A percentile compares a stretch with the other conserved stretches of the same genome.
These are phyloP conservation scores for Struthidea cinerea DNA, from an alignment of 2,113 vertebrate species.

Conservation along the genomic window DNA sequence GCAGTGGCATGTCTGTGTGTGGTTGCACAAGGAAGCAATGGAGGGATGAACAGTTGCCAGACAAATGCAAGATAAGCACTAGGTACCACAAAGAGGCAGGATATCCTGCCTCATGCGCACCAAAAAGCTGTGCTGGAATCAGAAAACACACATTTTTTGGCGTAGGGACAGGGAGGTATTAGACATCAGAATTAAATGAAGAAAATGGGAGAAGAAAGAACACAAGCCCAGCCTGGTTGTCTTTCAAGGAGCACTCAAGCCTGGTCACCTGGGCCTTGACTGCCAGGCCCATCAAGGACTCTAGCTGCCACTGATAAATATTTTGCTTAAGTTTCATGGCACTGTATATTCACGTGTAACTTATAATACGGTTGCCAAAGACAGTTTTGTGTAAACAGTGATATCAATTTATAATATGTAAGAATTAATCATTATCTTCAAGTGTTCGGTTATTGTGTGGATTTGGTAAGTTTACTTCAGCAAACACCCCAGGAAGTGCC, in stretches of 20 bases:
- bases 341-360: neutral
- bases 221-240: neutral
- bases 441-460: fast-evolving
- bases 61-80: neutral
- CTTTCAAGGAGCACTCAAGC: neutral
- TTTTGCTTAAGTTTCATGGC: neutral
- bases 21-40: neutral
- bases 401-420: neutral
- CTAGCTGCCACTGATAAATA: neutral
- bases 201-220: neutral
- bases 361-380: neutral
- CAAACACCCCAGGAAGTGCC: neutral
- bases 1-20: neutral
- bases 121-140: neutral
- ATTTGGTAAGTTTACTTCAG: neutral
- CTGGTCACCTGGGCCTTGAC: neutral
- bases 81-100: neutral
- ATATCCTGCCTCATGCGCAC: neutral
- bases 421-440: neutral
- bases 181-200: neutral
- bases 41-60: neutral
- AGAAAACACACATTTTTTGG: fast-evolving
- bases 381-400: neutral
- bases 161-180: fast-evolving
- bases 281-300: neutral